Base-by-base conservation (phyloP, 2,888 invertebrate genomes). In the Cheilosia pagana region DNA sequence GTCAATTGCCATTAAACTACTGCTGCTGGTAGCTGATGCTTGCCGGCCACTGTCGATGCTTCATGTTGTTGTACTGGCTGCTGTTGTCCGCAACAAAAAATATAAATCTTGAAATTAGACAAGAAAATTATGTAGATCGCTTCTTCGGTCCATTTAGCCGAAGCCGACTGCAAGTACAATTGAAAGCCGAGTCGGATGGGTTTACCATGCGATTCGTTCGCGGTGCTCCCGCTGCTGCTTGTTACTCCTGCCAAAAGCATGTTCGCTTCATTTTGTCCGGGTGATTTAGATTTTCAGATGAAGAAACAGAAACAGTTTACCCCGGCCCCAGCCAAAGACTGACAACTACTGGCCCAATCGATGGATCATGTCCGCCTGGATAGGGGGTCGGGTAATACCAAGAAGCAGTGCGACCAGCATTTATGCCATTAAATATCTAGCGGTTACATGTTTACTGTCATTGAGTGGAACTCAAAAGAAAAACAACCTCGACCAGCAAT, bases 61-160 rank as follows among this genome's bases (percentile, higher is more conserved):
- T 45, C 19, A 14, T 10, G 16, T 21, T 52, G 62, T 19, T 55
- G n/a, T 55, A 62, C 57, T 23, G 39, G 28, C 68, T 68, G 45
- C 52, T 71, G 72, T 62, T 68, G 78, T 83, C 74, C 78, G 62
- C 50, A n/a, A 7, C 50, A 78, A 65, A 70, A 75, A 65, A 57
- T 85, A 85, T 85, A 85, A 85, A 85, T 85, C 85, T 79, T 76
- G 60, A 85, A 85, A 85, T 85, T 85, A 85, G 85, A 85, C 85
- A 85, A 85, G 85, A 85, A 85, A 75, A 85, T 85, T 85, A 85
- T 85, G 85, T 85, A 85, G 85, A 85, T 85, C 85, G 79, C 60
- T 85, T 48, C 63, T 45, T 45, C 60, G 82, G 78, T 83, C 78
- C 78, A 83, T 74, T 78, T 78, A 74, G 57, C 53, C 65, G 28